Evolutionary conservation across 2,888 invertebrate genomes (phyloP), one percentile per base, ranked within the genome.

Genomic region (Trachelus stipa): DNA sequence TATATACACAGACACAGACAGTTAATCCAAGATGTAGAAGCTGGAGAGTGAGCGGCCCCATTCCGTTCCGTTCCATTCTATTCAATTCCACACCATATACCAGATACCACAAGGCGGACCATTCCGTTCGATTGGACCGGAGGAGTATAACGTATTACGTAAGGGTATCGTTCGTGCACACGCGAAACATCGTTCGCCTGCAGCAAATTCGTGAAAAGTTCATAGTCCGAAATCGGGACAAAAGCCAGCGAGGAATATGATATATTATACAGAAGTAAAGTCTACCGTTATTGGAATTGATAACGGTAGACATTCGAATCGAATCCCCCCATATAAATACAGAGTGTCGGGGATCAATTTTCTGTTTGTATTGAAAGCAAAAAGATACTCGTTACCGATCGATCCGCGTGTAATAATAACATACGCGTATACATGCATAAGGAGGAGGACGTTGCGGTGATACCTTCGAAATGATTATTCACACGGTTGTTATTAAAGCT

Each of bases 31-130:
- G 35, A 69, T 73, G 71, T 37, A 73, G 33, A 37, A 56, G 79
- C 35, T 78, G 76, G 80, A 84, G 82, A 82, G 79, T 75, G 79
- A 83, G 79, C 82, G 84, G 81, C 84, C 84, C 79, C 83, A 84
- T 84, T 84, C 82, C 83, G 74, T 40, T 69, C 77, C 81, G 82
- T 84, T 81, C 80, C 80, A 81, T 83, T 83, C 80, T 81, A 79
- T 79, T 78, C 81, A 81, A 83, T 83, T 82, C 80, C 80, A 75
- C 15, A 23, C 23, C 23, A 23, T 56, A 56, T 23, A 56, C 40
- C 40, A 56, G 15, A 56, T 15, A 23, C 40, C 40, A 56, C 40
- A 23, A 77, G 77, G 78, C 79, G 76, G 79, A 83, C 81, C 81
- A 82, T 84, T 85, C 79, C 80, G 75, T 71, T 83, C 83, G 82